A percentile compares a stretch with the other conserved stretches of the same genome.
These are phyloP conservation scores for Dusona sp. DNA, from an alignment of 2,888 invertebrate genomes.

Conservation along the genomic window DNA sequence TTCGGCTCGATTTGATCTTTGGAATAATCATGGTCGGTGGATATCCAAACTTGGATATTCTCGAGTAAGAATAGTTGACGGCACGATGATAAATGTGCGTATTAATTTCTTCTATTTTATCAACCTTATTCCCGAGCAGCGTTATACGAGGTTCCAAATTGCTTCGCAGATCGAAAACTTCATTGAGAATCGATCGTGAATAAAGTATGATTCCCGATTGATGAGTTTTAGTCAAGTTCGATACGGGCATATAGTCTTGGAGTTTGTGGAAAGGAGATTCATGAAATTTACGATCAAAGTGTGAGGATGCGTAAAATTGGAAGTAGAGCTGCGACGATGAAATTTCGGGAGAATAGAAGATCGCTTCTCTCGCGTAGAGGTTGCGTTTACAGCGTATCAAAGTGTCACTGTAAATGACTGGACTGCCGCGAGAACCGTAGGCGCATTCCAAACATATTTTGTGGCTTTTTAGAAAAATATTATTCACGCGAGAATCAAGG, in stretches of 20 bases:
- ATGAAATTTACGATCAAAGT: slow-evolving; percentile 9
- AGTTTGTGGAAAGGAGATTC: slow-evolving; percentile 37
- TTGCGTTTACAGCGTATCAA: slow-evolving; percentile 76
- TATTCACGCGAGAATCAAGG: slow-evolving; percentile 64
- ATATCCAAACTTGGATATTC: slow-evolving; percentile 74
- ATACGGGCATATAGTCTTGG: slow-evolving; percentile 78
- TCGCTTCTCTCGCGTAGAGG: slow-evolving; percentile 75
- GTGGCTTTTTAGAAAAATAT: slow-evolving; percentile 56
- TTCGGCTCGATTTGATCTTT: slow-evolving; percentile 61
- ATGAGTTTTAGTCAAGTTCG: slow-evolving; percentile 75
- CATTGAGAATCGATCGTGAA: slow-evolving; percentile 59
- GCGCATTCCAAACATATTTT: slow-evolving; percentile 77
- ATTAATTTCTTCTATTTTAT: slow-evolving; percentile 63
- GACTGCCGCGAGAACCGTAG: slow-evolving; percentile 71
- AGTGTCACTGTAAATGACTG: slow-evolving; percentile 80
- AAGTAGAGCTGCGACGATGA: slow-evolving; percentile 71
- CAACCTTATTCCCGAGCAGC: slow-evolving; percentile 63
- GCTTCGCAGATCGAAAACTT: slow-evolving; percentile 74
- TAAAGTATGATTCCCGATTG: slow-evolving; percentile 78
- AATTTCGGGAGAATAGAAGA: slow-evolving; percentile 72
- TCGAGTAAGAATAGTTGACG: slow-evolving; percentile 71
- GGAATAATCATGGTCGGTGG: slow-evolving; percentile 74
- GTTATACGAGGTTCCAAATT: slow-evolving; percentile 73
- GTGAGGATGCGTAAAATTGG: slow-evolving; percentile 49
- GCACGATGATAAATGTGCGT: slow-evolving; percentile 76